phyloP scores from a whole-genome alignment of 2,888 invertebrate genomes.

The Linyphia triangularis region DNA sequence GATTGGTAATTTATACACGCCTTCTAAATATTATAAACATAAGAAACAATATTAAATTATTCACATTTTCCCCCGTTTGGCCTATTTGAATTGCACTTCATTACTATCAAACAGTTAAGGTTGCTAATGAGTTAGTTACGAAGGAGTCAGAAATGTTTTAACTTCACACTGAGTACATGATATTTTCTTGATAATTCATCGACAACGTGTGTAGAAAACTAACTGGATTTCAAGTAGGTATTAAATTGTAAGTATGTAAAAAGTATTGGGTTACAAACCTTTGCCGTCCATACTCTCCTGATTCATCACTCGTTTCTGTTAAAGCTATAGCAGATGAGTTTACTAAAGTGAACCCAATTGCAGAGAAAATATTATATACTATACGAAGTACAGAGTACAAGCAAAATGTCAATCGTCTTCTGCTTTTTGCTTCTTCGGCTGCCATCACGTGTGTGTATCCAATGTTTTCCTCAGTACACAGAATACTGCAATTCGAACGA shows the following conservation, averaged over 20 bases:
- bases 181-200: no score
- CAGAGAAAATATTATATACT: slow-evolving; percentile 88
- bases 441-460: background rate
- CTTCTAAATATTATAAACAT: no score
- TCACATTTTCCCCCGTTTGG: no score
- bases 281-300: slow-evolving; percentile 79
- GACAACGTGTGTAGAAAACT: no score
- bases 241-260: background rate
- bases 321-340: slow-evolving; percentile 93
- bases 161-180: no score
- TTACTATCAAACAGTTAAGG: no score
- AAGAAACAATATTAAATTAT: no score
- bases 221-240: no score
- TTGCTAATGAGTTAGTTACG: no score
- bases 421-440: background rate
- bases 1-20: no score
- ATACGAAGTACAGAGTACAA: slow-evolving; percentile 89
- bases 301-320: slow-evolving; percentile 86
- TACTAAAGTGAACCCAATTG: slow-evolving; percentile 93
- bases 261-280: slow-evolving; percentile 72
- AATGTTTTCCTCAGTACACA: background rate
- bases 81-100: no score
- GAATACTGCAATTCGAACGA: slow-evolving; percentile 45
- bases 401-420: slow-evolving; percentile 84
- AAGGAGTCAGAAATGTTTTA: no score